phyloP scores from a whole-genome alignment of 2,888 invertebrate genomes.

The Megamerina dolium region DNA sequence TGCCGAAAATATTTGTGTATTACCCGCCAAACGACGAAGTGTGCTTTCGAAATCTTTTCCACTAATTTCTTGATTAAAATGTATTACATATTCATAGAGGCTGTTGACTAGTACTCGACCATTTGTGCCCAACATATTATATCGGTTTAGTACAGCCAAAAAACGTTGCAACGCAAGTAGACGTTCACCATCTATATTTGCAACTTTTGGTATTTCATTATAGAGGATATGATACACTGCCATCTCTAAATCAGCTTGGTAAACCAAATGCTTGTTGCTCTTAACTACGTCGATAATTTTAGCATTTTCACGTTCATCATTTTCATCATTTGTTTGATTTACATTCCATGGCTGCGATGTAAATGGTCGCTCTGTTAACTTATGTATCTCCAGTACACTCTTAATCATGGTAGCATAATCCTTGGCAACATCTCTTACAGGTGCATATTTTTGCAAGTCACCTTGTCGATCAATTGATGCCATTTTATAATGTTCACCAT shows the following conservation, averaged over 20 bases:
- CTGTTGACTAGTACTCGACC: slow-evolving; percentile 61
- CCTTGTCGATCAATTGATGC: slow-evolving; percentile 30
- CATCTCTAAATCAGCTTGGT: slow-evolving; percentile 82
- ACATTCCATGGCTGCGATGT: neutral
- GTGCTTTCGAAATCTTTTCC: slow-evolving; percentile 58
- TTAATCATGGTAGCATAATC: slow-evolving; percentile 29
- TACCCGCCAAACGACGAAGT: slow-evolving; percentile 53
- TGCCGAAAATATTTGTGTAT: slow-evolving; percentile 49
- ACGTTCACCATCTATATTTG: slow-evolving; percentile 64
- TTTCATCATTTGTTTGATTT: neutral
- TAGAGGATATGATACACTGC: slow-evolving; percentile 75
- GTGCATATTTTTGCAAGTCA: slow-evolving; percentile 18
- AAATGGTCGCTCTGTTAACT: slow-evolving; percentile 26
- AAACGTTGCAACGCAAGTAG: slow-evolving; percentile 69
- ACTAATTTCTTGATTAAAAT: slow-evolving; percentile 51
- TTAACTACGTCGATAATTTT: slow-evolving; percentile 34
- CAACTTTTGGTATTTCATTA: slow-evolving; percentile 73
- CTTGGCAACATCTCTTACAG: slow-evolving; percentile 46
- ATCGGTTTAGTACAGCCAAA: slow-evolving; percentile 63
- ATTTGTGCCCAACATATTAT: slow-evolving; percentile 71
- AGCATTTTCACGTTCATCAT: slow-evolving; percentile 1
- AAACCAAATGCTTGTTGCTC: slow-evolving; percentile 55
- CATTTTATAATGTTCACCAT: slow-evolving; percentile 24
- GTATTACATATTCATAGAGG: slow-evolving; percentile 54
- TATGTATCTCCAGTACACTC: slow-evolving; percentile 23